Conservation (phyloP, 1,140 invertebrate species). For the Hylaeus volcanicus region DNA sequence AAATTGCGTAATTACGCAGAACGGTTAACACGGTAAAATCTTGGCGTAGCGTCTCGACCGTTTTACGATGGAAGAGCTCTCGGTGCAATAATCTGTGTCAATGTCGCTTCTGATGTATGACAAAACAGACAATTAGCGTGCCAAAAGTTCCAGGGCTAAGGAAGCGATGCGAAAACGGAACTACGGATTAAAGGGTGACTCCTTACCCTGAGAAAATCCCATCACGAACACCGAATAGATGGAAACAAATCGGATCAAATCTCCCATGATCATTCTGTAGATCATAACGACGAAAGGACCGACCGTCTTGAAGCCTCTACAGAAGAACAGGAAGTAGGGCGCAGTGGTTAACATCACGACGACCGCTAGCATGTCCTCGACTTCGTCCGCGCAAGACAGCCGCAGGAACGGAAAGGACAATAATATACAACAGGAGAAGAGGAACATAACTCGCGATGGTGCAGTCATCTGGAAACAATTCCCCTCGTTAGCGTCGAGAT, state of each 20-base stretch:
- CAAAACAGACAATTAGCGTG: conserved; percentile 39
- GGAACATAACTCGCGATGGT: conserved; percentile 94
- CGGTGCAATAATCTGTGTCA: conserved; percentile 61
- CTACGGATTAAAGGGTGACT: not conserved
- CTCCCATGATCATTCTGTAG: conserved; percentile 98
- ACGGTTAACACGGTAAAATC: conserved; percentile 60
- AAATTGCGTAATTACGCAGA: conserved; percentile 55
- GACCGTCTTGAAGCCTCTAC: conserved; percentile 97
- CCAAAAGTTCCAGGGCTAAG: conserved; percentile 13
- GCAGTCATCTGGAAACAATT: conserved; percentile 87
- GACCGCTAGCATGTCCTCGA: conserved; percentile 94
- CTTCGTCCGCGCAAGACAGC: conserved; percentile 89
- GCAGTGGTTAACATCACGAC: conserved; percentile 97
- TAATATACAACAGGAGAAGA: conserved; percentile 94
- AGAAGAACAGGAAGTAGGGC: conserved; percentile 99
- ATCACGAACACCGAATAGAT: conserved; percentile 98
- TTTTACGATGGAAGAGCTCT: not conserved
- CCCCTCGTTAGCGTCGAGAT: not conserved
- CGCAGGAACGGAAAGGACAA: conserved; percentile 91
- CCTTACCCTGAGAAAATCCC: conserved; percentile 96
- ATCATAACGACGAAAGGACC: conserved; percentile 99
- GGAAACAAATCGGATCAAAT: conserved; percentile 95
- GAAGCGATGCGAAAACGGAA: not conserved
- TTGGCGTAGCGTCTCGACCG: conserved; percentile 63
- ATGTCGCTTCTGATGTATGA: conserved; percentile 57